A percentile compares a stretch with the other conserved stretches of the same genome.
These are phyloP conservation scores for Chitala chitala DNA, from an alignment of 2,113 vertebrate genomes.

Conservation along the genomic window DNA sequence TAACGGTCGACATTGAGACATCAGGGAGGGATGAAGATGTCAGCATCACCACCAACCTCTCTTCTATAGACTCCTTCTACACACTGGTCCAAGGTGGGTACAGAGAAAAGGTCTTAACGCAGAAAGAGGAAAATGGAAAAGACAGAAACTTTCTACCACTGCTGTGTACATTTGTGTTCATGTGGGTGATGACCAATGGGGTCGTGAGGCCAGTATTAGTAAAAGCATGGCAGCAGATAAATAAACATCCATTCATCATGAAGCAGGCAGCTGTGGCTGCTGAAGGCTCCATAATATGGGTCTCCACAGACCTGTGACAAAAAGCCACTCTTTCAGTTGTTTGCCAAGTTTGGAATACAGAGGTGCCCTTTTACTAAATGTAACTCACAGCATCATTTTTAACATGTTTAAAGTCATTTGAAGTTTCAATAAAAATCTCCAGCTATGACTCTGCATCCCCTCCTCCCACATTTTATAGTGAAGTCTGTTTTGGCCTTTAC, in stretches of 20 bases:
- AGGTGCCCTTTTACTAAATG: too few relatives aligned
- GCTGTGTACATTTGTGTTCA: not conserved
- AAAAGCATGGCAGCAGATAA: not conserved
- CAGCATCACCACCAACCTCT: slow-evolving; percentile 95
- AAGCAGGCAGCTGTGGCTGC: not conserved
- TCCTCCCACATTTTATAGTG: not conserved
- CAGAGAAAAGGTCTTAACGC: too few relatives aligned
- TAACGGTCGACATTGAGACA: slow-evolving; percentile 90
- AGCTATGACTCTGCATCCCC: not conserved
- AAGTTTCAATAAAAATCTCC: not conserved
- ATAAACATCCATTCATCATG: not conserved
- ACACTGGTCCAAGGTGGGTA: slow-evolving; percentile 67
- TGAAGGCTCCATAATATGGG: not conserved
- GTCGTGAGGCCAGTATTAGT: too few relatives aligned
- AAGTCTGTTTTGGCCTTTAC: slow-evolving; percentile 3
- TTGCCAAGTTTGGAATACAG: too few relatives aligned
- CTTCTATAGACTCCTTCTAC: slow-evolving; percentile 94
- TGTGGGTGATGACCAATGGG: too few relatives aligned
- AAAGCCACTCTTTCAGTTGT: too few relatives aligned
- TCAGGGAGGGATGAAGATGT: slow-evolving; percentile 93
- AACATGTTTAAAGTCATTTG: slow-evolving; percentile 1
- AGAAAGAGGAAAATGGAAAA: not conserved
- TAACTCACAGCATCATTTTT: too few relatives aligned
- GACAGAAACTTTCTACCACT: not conserved
- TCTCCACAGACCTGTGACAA: too few relatives aligned